Evolutionary conservation across 2,113 vertebrate species (phyloP), one percentile per base, ranked within the genome.

Genomic region (Enhydra lutris): DNA sequence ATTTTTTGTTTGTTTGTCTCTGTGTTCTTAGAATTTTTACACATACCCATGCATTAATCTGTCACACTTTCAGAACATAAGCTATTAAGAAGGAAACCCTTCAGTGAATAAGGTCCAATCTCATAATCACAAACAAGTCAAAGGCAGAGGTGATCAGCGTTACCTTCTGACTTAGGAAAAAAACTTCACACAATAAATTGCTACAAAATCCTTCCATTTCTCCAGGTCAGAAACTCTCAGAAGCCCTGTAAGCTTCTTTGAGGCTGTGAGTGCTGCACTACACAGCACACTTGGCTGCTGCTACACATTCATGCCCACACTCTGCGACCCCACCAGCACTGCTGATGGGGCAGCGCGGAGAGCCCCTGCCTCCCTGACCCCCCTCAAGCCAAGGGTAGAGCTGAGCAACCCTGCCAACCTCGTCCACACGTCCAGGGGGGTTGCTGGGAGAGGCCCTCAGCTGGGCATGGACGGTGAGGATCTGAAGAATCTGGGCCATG

Each of bases 401-500:
- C 36, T 24, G 3, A 52, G 34, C 34, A 50, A 47, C 76, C 59
- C 11, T 55, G 15, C 95, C 81, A 78, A 99, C 99, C 99, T 99
- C 99, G 14, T 99, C 99, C 36, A 99, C 99, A 45, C 97, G 74
- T 17, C 98, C 71, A 2, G 98, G 97, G 1, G 96, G 98, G 29
- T 10, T 95, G 24, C 97, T 98, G 1, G 97, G 63, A 8, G 97
- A 95, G 7, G 99, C 99, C 84, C 99, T 99, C 42, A 99, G 99
- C 97, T 99, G 99, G 29, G 99, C 98, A 2, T 99, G 99, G 45
- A 99, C 98, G 0, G 97, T 99, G 93, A 99, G 98, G 86, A 99
- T 98, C 97, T 99, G 99, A 94, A 99, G 97, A 6, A 99, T 99
- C 95, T 99, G 99, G 95, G 98, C 99, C 99, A 99, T 98, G 89